A percentile compares a stretch with the other conserved stretches of the same genome.
phyloP scores from a whole-genome alignment of 2,888 invertebrate genomes.

The Leptinotarsa haldemani region DNA sequence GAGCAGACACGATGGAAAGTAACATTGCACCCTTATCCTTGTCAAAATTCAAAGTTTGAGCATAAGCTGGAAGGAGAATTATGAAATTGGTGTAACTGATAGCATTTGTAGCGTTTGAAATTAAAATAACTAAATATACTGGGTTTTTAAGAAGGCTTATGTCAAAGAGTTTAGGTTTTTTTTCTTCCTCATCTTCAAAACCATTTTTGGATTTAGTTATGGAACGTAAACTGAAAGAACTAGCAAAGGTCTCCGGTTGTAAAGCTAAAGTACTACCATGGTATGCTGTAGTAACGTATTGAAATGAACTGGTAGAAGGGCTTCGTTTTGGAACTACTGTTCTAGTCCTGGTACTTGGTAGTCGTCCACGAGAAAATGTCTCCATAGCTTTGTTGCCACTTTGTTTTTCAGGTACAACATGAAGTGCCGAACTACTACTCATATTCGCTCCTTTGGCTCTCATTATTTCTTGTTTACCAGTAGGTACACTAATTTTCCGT shows the following conservation, averaged over 20 bases:
- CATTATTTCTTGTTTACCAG: constrained; percentile 64
- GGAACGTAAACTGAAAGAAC: constrained; percentile 80
- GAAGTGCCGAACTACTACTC: constrained; percentile 66
- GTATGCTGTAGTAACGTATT: constrained; percentile 87
- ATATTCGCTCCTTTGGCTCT: constrained; percentile 58
- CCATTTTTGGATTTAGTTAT: constrained; percentile 68
- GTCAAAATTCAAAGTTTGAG: constrained; percentile 76
- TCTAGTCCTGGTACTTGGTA: constrained; percentile 50
- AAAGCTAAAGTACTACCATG: constrained; percentile 86
- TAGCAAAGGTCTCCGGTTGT: constrained; percentile 81
- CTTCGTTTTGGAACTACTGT: constrained; percentile 72
- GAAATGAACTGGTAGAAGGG: constrained; percentile 84
- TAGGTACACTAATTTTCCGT: constrained; percentile 72
- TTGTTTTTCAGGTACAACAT: constrained; percentile 77
- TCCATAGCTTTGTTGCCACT: constrained; percentile 56
- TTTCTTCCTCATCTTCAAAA: constrained; percentile 52
- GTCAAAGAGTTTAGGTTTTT: constrained; percentile 79
- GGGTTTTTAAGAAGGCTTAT: constrained; percentile 80
- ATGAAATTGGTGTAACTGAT: constrained; percentile 90
- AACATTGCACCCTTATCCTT: constrained; percentile 79
- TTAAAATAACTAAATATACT: constrained; percentile 82
- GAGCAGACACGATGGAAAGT: constrained; percentile 82
- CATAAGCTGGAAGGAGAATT: constrained; percentile 83
- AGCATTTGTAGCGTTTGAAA: constrained; percentile 87
- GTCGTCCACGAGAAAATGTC: constrained; percentile 55